Conservation (phyloP, 2,797 vertebrate genomes). For the Amphiprion clarkii region DNA sequence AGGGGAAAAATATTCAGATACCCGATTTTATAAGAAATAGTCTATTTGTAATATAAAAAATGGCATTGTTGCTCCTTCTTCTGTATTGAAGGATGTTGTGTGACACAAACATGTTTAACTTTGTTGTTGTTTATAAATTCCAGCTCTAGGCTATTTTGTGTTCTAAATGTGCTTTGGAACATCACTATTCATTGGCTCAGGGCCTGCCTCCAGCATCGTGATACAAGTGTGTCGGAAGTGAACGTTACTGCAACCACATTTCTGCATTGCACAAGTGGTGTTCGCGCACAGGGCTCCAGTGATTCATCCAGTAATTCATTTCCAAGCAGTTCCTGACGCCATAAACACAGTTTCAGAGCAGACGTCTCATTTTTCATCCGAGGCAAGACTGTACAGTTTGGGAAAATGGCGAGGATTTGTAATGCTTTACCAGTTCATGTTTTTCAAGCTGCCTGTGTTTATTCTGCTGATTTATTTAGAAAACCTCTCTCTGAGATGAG, state of each 20-base stretch:
- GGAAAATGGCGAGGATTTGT: constrained; percentile 84
- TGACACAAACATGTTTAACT: constrained; percentile 56
- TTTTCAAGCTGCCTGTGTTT: constrained; percentile 83
- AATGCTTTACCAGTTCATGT: constrained; percentile 84
- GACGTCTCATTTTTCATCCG: constrained; percentile 86
- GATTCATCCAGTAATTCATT: constrained; percentile 89
- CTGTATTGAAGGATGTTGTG: constrained; percentile 6
- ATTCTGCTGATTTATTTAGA: constrained; percentile 86
- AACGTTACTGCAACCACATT: constrained; percentile 86
- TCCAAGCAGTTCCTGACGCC: constrained; percentile 86
- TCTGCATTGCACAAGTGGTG: constrained; percentile 81
- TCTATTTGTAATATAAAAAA: constrained; percentile 33
- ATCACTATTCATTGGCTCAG: constrained; percentile 66
- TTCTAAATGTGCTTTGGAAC: constrained; percentile 67
- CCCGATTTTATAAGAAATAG: constrained; percentile 33
- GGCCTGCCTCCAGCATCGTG: constrained; percentile 73
- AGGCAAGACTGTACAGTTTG: constrained; percentile 70
- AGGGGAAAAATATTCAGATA: constrained; percentile 39
- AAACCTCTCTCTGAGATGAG: constrained; percentile 81
- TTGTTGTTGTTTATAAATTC: constrained; percentile 60
- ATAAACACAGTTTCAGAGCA: constrained; percentile 88
- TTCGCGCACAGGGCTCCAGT: constrained; percentile 74
- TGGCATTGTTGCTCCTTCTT: constrained; percentile 39
- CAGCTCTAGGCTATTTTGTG: constrained; percentile 64
- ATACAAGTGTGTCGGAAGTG: constrained; percentile 83